A percentile compares a stretch with the other conserved stretches of the same genome.
These are phyloP conservation scores for Drosophila micromelanica DNA, from an alignment of 1,140 invertebrate species.

Conservation along the genomic window DNA sequence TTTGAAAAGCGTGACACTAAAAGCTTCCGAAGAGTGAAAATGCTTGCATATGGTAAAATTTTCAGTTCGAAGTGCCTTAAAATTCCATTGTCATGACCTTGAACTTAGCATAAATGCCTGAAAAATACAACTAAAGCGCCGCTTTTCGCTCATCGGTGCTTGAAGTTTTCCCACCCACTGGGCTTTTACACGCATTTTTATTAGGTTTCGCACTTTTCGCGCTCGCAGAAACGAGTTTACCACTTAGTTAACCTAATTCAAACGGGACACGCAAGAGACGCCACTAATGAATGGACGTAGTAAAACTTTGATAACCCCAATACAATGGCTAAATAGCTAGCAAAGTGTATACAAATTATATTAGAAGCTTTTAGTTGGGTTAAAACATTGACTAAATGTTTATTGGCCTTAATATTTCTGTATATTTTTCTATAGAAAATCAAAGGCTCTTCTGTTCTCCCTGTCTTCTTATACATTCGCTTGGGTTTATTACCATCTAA, in stretches of 20 bases:
- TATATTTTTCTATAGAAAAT: too few species aligned
- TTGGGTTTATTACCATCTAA: too few species aligned
- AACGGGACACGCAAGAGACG: constrained; percentile 57
- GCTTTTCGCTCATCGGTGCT: not conserved
- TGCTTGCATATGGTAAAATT: not conserved
- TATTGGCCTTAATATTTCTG: too few species aligned
- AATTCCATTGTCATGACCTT: constrained; percentile 53
- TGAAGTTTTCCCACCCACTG: constrained; percentile 20
- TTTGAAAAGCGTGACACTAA: constrained; percentile 56
- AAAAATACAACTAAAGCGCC: constrained; percentile 19
- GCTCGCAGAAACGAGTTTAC: constrained; percentile 46
- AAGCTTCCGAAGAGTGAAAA: constrained; percentile 13
- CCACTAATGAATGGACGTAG: constrained; percentile 68
- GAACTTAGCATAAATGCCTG: constrained; percentile 56
- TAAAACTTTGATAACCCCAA: constrained; percentile 42
- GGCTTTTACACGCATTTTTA: constrained; percentile 67
- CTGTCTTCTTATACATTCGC: too few species aligned
- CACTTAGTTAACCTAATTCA: constrained; percentile 80
- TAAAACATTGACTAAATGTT: not conserved
- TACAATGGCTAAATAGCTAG: constrained; percentile 14
- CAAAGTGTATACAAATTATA: constrained; percentile 1
- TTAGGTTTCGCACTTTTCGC: constrained; percentile 60
- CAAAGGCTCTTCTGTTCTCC: too few species aligned
- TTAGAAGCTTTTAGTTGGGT: not conserved
- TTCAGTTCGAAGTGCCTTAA: constrained; percentile 8